Evolutionary conservation across 2,113 vertebrate genomes (phyloP).

Genomic region (Ancistrus triradiatus): DNA sequence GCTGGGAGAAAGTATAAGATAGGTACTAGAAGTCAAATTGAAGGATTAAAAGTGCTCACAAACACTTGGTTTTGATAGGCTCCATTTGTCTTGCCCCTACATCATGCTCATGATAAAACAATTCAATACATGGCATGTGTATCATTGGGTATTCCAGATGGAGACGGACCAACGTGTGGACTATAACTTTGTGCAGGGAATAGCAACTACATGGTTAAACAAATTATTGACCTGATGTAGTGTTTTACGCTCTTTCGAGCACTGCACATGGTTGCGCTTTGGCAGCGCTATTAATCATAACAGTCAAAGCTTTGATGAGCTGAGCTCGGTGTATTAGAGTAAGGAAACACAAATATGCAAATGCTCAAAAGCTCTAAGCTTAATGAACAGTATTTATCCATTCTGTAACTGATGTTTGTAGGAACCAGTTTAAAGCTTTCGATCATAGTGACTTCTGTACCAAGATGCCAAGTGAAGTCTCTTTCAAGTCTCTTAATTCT

Average conservation of each 20-base stretch:
- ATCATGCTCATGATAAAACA: background rate
- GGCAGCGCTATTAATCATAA: too few relatives aligned
- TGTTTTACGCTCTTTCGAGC: too few relatives aligned
- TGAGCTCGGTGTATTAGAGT: background rate
- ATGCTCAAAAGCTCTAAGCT: too few relatives aligned
- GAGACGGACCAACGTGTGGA: background rate
- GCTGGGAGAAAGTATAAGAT: slow-evolving; percentile 27
- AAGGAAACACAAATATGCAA: background rate
- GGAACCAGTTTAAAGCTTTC: too few relatives aligned
- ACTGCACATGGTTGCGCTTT: too few relatives aligned
- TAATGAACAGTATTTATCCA: too few relatives aligned
- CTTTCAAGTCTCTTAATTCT: too few relatives aligned
- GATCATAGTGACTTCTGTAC: too few relatives aligned
- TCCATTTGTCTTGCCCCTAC: slow-evolving; percentile 24
- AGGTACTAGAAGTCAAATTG: slow-evolving; percentile 32
- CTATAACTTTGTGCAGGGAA: background rate
- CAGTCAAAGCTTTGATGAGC: background rate
- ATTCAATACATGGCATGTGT: background rate
- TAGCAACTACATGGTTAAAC: background rate
- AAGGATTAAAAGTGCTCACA: slow-evolving; percentile 30
- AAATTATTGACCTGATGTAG: too few relatives aligned
- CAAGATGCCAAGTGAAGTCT: too few relatives aligned
- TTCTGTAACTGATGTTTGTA: too few relatives aligned
- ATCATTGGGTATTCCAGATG: background rate
- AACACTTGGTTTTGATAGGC: slow-evolving; percentile 25